Evolutionary conservation across 2,113 vertebrate species (phyloP).

Genomic region (Spea multiplicata): DNA sequence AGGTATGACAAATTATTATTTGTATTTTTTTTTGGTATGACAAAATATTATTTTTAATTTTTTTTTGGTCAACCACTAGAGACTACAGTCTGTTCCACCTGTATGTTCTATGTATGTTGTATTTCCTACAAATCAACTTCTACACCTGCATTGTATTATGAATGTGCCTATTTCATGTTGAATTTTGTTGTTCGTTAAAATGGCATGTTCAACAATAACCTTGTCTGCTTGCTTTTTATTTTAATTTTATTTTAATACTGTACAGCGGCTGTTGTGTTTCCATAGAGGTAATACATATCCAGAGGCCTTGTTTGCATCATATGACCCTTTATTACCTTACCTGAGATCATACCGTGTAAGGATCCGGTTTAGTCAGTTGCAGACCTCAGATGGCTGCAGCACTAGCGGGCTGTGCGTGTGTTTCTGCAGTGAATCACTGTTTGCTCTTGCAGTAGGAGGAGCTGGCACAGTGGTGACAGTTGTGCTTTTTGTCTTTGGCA

Average conservation of each 20-base stretch:
- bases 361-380: constrained; percentile 42
- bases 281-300: constrained; percentile 28
- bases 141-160: no score
- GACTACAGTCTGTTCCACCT: no score
- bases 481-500: constrained; percentile 38
- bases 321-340: constrained; percentile 30
- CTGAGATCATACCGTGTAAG: constrained; percentile 19
- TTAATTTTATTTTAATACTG: neutral
- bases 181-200: no score
- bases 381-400: constrained; percentile 25
- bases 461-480: constrained; percentile 38
- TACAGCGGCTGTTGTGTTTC: constrained; percentile 11
- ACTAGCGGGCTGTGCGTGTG: constrained; percentile 35
- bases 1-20: no score
- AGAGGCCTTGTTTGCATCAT: constrained; percentile 44
- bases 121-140: no score
- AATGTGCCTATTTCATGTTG: no score
- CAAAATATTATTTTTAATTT: no score
- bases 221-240: constrained; percentile 1
- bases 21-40: no score
- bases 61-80: no score
- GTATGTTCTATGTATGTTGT: no score
- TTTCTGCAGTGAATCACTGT: constrained; percentile 43
- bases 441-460: constrained; percentile 37
- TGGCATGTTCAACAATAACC: neutral